Evolutionary conservation across 2,888 invertebrate species (phyloP).

Genomic region (Drosophila merina): DNA sequence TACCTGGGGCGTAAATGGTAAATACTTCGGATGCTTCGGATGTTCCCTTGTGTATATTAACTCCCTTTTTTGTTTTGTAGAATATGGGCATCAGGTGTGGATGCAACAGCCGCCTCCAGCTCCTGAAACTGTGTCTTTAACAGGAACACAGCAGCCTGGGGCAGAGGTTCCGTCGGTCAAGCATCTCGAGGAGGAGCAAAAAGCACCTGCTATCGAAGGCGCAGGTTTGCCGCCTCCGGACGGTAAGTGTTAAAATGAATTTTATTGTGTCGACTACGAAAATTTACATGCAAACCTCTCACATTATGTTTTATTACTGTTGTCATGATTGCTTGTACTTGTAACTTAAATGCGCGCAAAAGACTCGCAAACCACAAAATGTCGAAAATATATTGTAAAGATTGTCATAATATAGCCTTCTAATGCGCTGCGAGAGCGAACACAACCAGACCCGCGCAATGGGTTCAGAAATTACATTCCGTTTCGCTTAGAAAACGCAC

Average conservation of each 20-base stretch:
- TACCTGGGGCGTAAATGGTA: conserved; percentile 79
- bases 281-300: conserved; percentile 73
- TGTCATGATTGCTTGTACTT: conserved; percentile 63
- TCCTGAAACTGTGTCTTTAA: conserved; percentile 28
- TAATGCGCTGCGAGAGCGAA: conserved; percentile 49
- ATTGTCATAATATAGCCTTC: conserved; percentile 57
- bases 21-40: neutral
- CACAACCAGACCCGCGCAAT: conserved; percentile 37
- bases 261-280: conserved; percentile 51
- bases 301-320: conserved; percentile 71
- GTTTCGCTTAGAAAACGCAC: conserved; percentile 36
- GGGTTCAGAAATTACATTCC: conserved; percentile 39
- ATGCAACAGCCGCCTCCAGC: conserved; percentile 59
- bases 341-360: conserved; percentile 51
- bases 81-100: conserved; percentile 79
- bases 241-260: conserved; percentile 81
- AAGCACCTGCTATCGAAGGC: conserved; percentile 58
- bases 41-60: neutral
- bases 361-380: conserved; percentile 39
- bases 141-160: conserved; percentile 28
- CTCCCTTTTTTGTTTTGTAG: conserved; percentile 19
- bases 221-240: conserved; percentile 80
- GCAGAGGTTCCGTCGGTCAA: conserved; percentile 26
- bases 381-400: conserved; percentile 58
- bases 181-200: conserved; percentile 48